Conservation (phyloP, 2,797 vertebrate genomes). For the Acanthornis magna region DNA sequence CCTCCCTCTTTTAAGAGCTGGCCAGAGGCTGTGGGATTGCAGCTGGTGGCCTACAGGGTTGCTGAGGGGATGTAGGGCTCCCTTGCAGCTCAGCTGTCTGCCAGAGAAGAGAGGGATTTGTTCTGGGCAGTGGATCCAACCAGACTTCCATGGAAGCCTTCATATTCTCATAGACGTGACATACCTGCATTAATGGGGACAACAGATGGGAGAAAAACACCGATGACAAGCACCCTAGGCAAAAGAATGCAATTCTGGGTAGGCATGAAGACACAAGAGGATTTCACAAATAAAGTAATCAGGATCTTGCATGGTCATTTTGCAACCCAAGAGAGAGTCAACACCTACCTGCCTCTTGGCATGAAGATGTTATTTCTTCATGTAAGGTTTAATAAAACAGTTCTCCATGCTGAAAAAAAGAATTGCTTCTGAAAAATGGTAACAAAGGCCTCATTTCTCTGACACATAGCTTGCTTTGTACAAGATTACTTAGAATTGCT, state of each 20-base stretch:
- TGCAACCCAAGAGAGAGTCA: neutral
- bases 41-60: neutral
- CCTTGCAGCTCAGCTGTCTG: neutral
- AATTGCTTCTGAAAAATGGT: neutral
- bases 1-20: neutral
- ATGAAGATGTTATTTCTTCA: neutral
- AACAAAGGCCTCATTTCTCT: neutral
- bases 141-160: neutral
- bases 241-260: neutral
- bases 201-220: neutral
- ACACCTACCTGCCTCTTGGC: neutral
- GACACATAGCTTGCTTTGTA: neutral
- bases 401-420: neutral
- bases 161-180: neutral
- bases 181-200: neutral
- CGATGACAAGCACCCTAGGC: neutral
- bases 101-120: neutral
- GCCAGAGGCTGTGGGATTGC: neutral
- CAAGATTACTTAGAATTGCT: neutral
- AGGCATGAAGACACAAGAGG: neutral
- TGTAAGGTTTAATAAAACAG: neutral
- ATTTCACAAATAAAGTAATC: neutral
- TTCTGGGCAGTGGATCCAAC: neutral
- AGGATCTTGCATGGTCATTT: neutral
- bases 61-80: neutral